phyloP scores from a whole-genome alignment of 2,888 invertebrate genomes.

The Pseudoips prasinana region DNA sequence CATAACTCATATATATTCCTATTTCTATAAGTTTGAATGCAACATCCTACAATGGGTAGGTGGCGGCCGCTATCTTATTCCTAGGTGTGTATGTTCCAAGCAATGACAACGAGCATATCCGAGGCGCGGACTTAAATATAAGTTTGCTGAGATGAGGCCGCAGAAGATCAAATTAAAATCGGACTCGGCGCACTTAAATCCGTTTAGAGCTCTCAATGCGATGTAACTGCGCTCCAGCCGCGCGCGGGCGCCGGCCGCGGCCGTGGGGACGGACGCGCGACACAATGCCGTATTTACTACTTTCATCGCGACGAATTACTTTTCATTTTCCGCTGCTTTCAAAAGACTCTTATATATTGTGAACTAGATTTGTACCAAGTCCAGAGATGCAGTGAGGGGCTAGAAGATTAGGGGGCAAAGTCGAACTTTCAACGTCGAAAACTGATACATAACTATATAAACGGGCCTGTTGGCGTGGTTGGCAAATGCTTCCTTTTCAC shows the following conservation, averaged over 20 bases:
- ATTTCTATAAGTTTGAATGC: too few species aligned
- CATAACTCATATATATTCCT: too few species aligned
- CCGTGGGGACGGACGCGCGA: constrained; percentile 9
- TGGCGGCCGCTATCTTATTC: too few species aligned
- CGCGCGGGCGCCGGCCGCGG: constrained; percentile 2
- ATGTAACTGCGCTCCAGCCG: constrained; percentile 12
- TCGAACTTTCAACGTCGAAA: too few species aligned
- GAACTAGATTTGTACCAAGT: constrained; percentile 27
- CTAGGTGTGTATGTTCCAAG: too few species aligned
- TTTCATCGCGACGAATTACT: constrained; percentile 42
- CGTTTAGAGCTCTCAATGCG: constrained; percentile 42
- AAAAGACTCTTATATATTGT: constrained; percentile 17
- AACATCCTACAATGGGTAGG: too few species aligned
- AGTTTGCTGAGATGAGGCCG: constrained; percentile 24
- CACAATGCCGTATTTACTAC: constrained; percentile 42
- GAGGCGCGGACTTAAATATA: constrained; percentile 15
- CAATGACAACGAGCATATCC: too few species aligned
- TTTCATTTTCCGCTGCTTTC: constrained; percentile 37
- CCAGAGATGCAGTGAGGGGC: too few species aligned
- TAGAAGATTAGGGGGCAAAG: too few species aligned
- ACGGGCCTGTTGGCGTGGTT: too few species aligned
- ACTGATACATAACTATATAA: too few species aligned
- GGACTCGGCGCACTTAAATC: constrained; percentile 39
- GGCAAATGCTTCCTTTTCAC: too few species aligned
- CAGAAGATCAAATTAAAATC: constrained; percentile 40